phyloP scores from a whole-genome alignment of 1,140 invertebrate genomes.

The Aporrectodea caliginosa region DNA sequence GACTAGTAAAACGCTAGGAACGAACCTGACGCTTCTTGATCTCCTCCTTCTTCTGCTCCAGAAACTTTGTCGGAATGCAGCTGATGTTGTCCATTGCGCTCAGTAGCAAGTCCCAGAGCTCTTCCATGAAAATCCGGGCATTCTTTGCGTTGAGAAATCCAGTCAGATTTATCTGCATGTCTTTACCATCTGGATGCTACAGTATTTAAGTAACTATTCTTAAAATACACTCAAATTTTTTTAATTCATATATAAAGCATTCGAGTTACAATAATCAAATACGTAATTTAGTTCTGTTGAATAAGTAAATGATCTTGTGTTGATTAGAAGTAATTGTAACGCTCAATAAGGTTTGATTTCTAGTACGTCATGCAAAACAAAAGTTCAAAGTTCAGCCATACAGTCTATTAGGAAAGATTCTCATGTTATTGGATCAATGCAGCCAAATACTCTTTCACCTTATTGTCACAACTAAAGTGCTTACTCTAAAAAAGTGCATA shows the following conservation, averaged over 20 bases:
- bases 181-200: constrained; percentile 84
- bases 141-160: constrained; percentile 98
- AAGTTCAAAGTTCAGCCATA: too few species aligned
- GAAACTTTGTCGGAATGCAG: constrained; percentile 86
- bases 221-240: constrained; percentile 44
- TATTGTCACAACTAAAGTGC: too few species aligned
- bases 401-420: too few species aligned
- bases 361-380: too few species aligned
- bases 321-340: too few species aligned
- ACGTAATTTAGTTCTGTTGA: too few species aligned
- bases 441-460: too few species aligned
- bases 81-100: constrained; percentile 91
- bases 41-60: constrained; percentile 95
- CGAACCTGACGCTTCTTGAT: constrained; percentile 63
- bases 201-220: too few species aligned
- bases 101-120: constrained; percentile 89
- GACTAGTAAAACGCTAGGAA: neutral
- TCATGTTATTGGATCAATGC: too few species aligned
- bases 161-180: constrained; percentile 99
- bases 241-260: neutral
- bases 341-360: too few species aligned
- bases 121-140: constrained; percentile 92
- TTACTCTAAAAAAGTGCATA: too few species aligned
- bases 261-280: neutral
- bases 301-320: too few species aligned